Evolutionary conservation across 53 echinoderm and acorn worm genomes (phyloP).

Genomic region (Temnopleurus reevesii): DNA sequence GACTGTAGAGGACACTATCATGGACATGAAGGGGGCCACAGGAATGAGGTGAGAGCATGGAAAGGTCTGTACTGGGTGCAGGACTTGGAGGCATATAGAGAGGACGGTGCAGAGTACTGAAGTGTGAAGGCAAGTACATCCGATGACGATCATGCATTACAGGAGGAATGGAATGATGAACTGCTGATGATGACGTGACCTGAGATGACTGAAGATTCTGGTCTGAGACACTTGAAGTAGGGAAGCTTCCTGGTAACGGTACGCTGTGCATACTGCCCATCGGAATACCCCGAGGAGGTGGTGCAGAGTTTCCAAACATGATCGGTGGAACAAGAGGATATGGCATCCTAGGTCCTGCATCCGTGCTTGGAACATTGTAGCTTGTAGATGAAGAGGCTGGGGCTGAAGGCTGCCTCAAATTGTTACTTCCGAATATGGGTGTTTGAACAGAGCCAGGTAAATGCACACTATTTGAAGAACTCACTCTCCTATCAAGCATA

Average conservation of each 20-base stretch:
- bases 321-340: conserved; percentile 74
- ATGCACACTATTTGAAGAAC: background rate
- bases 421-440: background rate
- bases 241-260: conserved; percentile 65
- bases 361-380: conserved; percentile 17
- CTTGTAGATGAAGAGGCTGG: background rate
- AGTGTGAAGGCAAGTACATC: conserved; percentile 74
- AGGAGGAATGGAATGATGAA: conserved; percentile 59
- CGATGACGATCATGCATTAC: conserved; percentile 74
- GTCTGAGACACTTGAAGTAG: conserved; percentile 56
- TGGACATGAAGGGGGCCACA: conserved; percentile 86
- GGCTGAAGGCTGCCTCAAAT: background rate
- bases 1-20: conserved; percentile 88
- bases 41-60: conserved; percentile 87
- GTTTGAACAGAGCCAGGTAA: background rate
- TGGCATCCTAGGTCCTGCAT: conserved; percentile 49
- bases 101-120: conserved; percentile 81
- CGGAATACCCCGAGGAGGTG: conserved; percentile 57
- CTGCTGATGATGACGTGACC: conserved; percentile 57
- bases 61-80: conserved; percentile 75
- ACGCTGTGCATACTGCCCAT: conserved; percentile 68
- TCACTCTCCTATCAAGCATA: background rate
- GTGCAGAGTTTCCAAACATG: conserved; percentile 73
- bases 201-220: conserved; percentile 58
- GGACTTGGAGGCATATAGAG: conserved; percentile 92